Evolutionary conservation across 2,888 invertebrate genomes (phyloP).

Genomic region (Timandra comae): DNA sequence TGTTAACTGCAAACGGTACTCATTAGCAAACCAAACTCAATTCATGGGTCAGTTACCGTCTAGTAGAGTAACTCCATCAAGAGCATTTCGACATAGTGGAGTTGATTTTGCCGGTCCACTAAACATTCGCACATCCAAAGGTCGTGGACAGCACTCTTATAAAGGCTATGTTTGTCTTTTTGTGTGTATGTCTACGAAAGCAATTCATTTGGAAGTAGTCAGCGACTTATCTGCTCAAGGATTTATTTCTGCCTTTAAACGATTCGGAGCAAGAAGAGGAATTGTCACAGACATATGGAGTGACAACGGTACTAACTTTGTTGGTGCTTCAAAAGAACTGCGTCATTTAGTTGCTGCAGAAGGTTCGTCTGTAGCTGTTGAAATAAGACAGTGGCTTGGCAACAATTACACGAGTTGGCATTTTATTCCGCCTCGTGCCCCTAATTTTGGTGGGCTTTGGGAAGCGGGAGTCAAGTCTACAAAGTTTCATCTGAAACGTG

Average conservation of each 20-base stretch:
- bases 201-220: constrained; percentile 12
- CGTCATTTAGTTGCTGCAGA: not conserved
- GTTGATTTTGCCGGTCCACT: constrained; percentile 10
- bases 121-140: not conserved
- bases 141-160: not conserved
- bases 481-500: constrained; percentile 3
- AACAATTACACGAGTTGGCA: constrained; percentile 12
- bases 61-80: too few species aligned
- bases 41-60: too few species aligned
- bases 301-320: constrained; percentile 24
- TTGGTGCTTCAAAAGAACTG: constrained; percentile 10
- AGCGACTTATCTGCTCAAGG: constrained; percentile 6
- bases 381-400: not conserved
- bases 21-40: too few species aligned
- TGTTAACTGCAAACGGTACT: too few species aligned
- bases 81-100: too few species aligned
- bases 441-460: constrained; percentile 15
- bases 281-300: constrained; percentile 18
- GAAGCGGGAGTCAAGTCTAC: not conserved
- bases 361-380: not conserved
- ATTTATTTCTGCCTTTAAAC: not conserved
- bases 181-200: constrained; percentile 21
- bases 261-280: constrained; percentile 10
- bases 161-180: constrained; percentile 20
- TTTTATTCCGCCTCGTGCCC: constrained; percentile 16